Percentiles rank a stretch among this genome's conserved stretches.
Conservation (phyloP, 2,888 invertebrate genomes). For the Petrophora chlorosata region DNA sequence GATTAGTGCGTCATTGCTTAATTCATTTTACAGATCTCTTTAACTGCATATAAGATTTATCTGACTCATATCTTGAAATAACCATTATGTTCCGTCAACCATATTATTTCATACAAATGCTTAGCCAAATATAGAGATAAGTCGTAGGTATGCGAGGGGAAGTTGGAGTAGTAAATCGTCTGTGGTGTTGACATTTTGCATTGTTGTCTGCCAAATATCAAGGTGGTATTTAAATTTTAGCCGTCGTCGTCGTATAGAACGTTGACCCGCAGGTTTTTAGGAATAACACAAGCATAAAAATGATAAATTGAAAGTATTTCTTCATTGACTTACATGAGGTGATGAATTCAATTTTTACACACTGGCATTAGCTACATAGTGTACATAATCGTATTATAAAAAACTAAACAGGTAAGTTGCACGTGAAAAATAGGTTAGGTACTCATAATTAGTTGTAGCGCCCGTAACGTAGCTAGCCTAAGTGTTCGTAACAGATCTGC, state of each 20-base stretch:
- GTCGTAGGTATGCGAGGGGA: constrained; percentile 9
- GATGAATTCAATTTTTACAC: too few relatives aligned
- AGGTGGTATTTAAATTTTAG: constrained; percentile 28
- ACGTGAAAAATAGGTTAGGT: too few relatives aligned
- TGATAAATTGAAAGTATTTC: too few relatives aligned
- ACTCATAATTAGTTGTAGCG: too few relatives aligned
- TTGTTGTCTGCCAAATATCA: constrained; percentile 30
- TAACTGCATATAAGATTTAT: constrained; percentile 3
- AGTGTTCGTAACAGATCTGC: too few relatives aligned
- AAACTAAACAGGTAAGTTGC: too few relatives aligned
- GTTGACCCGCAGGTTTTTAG: constrained; percentile 7
- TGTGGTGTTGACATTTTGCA: constrained; percentile 32
- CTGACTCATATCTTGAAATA: constrained; percentile 14
- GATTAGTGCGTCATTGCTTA: constrained; percentile 13
- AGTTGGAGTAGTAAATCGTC: constrained; percentile 15
- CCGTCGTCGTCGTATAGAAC: constrained; percentile 8
- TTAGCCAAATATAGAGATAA: background rate
- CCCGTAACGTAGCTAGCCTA: too few relatives aligned
- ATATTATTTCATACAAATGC: background rate
- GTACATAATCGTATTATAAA: too few relatives aligned
- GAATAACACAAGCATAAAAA: too few relatives aligned
- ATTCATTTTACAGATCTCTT: constrained; percentile 16
- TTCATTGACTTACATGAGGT: too few relatives aligned
- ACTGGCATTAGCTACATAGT: too few relatives aligned
- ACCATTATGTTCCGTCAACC: background rate